Base-by-base conservation (phyloP, 1,140 invertebrate genomes). In the Sitobion miscanthi region DNA sequence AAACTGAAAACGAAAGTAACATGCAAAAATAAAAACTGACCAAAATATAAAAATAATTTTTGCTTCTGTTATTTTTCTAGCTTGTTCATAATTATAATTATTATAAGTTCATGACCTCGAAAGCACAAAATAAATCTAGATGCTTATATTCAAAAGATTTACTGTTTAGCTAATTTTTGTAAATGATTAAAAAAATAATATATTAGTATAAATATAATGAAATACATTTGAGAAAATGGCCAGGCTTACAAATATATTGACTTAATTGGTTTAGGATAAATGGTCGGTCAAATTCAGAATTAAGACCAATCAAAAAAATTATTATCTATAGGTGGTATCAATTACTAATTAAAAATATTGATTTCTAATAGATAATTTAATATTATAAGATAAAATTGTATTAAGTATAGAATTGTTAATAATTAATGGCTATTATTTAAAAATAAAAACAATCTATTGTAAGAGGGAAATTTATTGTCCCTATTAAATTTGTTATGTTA, bases 1-100 rank as follows among this genome's bases (percentile, higher is more conserved):
- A 90, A 82, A 47, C 82, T 83, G 88, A 91, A 17, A 90, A 93
- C 5, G 54, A 88, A 69, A 85, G 9, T 88, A 87, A 89, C 30
- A 93, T 20, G 38, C 86, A 82, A 69, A 77, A 83, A 90, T 38
- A 90, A 52, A 49, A 87, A 62, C 30, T 47, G 5, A 90, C 23
- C 54, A 90, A 69, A 45, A 45, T 47, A 69, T 90, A 9, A 6
- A 14, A n/a, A 38, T 52, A 38, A 21, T 62, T 90, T 90, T 90
- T 23, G 57, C 89, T 69, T 69, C 11, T 90, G 11, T 69, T 69
- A 45, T 42, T 90, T 45, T 90, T 45, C n/a, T 69, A 42, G 89
- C 89, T 90, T 90, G 25, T 90, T 90, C n/a, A 69, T 21, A 69
- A 47, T 57, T 38, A 57, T 89, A 47, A 35, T 87, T n/a, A 52